A percentile compares a stretch with the other conserved stretches of the same genome.
Conservation (phyloP, 1,140 invertebrate species). For the Aradophagus sp. region DNA sequence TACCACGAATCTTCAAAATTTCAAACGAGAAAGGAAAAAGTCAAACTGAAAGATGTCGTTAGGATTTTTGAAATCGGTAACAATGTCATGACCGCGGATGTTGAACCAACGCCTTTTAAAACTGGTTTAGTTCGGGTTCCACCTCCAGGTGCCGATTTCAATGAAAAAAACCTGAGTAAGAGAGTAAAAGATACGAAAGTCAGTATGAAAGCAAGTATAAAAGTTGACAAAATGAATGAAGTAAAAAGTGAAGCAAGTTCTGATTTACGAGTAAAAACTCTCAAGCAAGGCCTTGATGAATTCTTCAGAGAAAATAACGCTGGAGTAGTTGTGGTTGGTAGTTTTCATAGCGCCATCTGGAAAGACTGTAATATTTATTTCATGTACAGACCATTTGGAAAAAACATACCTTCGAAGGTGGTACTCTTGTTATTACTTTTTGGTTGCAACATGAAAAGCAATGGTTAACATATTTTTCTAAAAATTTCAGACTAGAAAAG, state of each 20-base stretch:
- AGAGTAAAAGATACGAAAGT: slow-evolving; percentile 47
- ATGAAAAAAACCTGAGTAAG: slow-evolving; percentile 42
- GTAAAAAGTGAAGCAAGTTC: slow-evolving; percentile 35
- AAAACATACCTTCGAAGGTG: too few species aligned
- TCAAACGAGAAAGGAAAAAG: slow-evolving; percentile 14
- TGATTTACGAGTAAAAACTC: slow-evolving; percentile 50
- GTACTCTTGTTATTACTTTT: too few species aligned
- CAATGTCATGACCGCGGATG: slow-evolving; percentile 64
- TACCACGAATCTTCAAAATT: slow-evolving; percentile 58
- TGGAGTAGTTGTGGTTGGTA: slow-evolving; percentile 60
- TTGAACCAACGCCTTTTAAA: slow-evolving; percentile 56
- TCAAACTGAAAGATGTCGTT: slow-evolving; percentile 61
- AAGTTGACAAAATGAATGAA: slow-evolving; percentile 31
- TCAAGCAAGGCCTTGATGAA: slow-evolving; percentile 61
- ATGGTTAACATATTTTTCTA: too few species aligned
- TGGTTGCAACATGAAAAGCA: too few species aligned
- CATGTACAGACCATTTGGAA: slow-evolving; percentile 62
- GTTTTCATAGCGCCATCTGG: slow-evolving; percentile 65
- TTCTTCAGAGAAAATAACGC: slow-evolving; percentile 67
- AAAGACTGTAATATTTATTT: slow-evolving; percentile 66
- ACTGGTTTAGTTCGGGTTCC: slow-evolving; percentile 54
- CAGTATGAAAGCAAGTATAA: slow-evolving; percentile 26
- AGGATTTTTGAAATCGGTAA: slow-evolving; percentile 63
- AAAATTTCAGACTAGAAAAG: too few species aligned
- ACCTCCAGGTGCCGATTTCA: too few species aligned